Base-by-base conservation (phyloP, 2,888 invertebrate genomes). In the Zonitis immaculata region DNA sequence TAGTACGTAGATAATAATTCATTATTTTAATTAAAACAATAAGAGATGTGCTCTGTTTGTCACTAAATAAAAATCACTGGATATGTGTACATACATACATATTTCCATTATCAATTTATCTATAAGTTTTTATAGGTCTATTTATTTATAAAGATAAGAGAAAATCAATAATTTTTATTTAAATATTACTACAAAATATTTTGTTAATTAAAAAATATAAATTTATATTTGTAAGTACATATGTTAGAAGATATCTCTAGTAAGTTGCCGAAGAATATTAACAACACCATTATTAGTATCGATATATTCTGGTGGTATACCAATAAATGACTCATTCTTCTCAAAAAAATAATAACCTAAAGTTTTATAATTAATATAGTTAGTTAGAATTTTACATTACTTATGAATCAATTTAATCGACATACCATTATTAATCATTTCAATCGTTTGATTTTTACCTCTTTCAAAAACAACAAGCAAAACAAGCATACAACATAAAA, bases 311-410 rank as follows among this genome's bases (percentile, higher is more conserved):
- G 57, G 51, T 11, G 57, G 57, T 4, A 57, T 51, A 18, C 57
- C 57, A 35, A 57, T 42, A 22, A 42, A 57, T 14, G 39, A 48
- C 14, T 54, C 49, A 14, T 47, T 48, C 16, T 54, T 53, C 12
- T 51, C 45, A 27, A 53, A 47, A 26, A 57, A 57, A 35, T 57
- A 57, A 25, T 54, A 57, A 14, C 57, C 57, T 57, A 27, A 25
- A 51, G 48, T 28, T 8, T n/a, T 5, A 9, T 7, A 39, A 39
- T 39, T 6, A 35, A 27, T n/a, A n/a, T n/a, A n/a, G n/a, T n/a
- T n/a, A n/a, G n/a, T n/a, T n/a, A n/a, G n/a, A n/a, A n/a, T n/a
- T n/a, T n/a, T n/a, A n/a, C n/a, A n/a, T n/a, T n/a, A n/a, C n/a
- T n/a, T n/a, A n/a, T n/a, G n/a, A n/a, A n/a, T n/a, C n/a, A n/a